Conservation (phyloP, 2,888 invertebrate species). For the Caenorhabditis auriculariae region DNA sequence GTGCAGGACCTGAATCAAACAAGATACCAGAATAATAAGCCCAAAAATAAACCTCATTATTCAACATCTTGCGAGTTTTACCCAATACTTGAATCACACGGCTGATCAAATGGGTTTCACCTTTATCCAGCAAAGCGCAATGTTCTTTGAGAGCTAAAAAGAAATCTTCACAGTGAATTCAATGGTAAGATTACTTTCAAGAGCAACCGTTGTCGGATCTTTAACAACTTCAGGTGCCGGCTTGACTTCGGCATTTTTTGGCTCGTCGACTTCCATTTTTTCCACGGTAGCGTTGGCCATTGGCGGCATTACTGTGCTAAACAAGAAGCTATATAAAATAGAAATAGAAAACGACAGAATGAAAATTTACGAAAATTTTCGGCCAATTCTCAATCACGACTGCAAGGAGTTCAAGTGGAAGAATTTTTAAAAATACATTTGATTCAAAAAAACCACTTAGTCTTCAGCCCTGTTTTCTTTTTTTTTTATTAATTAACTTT, state of each 20-base stretch:
- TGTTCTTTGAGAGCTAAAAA: slow-evolving; percentile 38
- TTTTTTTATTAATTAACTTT: too few species aligned
- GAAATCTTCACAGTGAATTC: slow-evolving; percentile 1
- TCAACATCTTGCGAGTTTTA: slow-evolving; percentile 52
- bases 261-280: slow-evolving; percentile 54
- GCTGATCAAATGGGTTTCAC: slow-evolving; percentile 47
- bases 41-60: slow-evolving; percentile 16
- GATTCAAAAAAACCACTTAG: too few species aligned
- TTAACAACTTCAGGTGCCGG: slow-evolving; percentile 19
- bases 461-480: too few species aligned
- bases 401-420: too few species aligned
- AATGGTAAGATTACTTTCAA: slow-evolving; percentile 33
- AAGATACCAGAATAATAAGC: neutral
- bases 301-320: slow-evolving; percentile 5
- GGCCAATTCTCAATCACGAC: too few species aligned
- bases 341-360: neutral
- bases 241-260: slow-evolving; percentile 22
- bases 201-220: slow-evolving; percentile 37
- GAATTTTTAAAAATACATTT: too few species aligned
- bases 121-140: slow-evolving; percentile 45
- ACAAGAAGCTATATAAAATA: neutral
- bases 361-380: neutral
- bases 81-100: slow-evolving; percentile 51
- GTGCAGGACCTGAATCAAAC: slow-evolving; percentile 15
- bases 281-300: slow-evolving; percentile 22